A percentile compares a stretch with the other conserved stretches of the same genome.
Evolutionary conservation across 1,140 invertebrate genomes (phyloP).

Genomic region (Dryas iulia): DNA sequence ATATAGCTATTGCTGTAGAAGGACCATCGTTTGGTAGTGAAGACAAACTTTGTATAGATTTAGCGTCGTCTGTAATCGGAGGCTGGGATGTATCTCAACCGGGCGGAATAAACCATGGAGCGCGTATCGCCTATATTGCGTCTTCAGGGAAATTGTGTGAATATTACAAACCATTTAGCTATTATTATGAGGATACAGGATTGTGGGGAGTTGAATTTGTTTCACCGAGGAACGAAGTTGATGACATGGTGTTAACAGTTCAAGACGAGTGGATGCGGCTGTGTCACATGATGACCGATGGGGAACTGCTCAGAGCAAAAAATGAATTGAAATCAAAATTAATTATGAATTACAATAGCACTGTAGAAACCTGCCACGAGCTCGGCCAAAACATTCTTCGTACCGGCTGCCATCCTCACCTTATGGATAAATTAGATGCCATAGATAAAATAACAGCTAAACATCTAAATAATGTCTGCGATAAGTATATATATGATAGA

Average conservation of each 20-base stretch:
- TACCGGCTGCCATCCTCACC: conserved; percentile 85
- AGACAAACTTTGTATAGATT: conserved; percentile 44
- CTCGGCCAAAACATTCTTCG: conserved; percentile 90
- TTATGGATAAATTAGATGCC: conserved; percentile 85
- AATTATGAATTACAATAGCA: conserved; percentile 86
- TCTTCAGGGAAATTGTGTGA: conserved; percentile 50
- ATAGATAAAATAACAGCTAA: conserved; percentile 84
- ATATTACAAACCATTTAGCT: conserved; percentile 67
- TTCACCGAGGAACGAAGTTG: conserved; percentile 44
- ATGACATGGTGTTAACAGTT: conserved; percentile 57
- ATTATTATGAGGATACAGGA: conserved; percentile 64
- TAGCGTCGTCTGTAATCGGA: conserved; percentile 49
- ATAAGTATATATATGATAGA: conserved; percentile 86
- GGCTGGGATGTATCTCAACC: conserved; percentile 60
- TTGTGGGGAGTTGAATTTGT: conserved; percentile 74
- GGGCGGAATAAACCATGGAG: conserved; percentile 49
- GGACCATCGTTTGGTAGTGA: conserved; percentile 58
- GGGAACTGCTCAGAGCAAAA: conserved; percentile 65
- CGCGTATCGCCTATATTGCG: conserved; percentile 47
- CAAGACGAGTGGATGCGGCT: conserved; percentile 68
- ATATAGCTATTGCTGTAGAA: conserved; percentile 89
- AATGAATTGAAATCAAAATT: conserved; percentile 69
- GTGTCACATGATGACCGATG: conserved; percentile 54
- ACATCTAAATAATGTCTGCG: conserved; percentile 82
- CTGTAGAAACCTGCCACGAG: conserved; percentile 89